phyloP scores from a whole-genome alignment of 2,888 invertebrate genomes.

The Cryptophagus acutangulus region DNA sequence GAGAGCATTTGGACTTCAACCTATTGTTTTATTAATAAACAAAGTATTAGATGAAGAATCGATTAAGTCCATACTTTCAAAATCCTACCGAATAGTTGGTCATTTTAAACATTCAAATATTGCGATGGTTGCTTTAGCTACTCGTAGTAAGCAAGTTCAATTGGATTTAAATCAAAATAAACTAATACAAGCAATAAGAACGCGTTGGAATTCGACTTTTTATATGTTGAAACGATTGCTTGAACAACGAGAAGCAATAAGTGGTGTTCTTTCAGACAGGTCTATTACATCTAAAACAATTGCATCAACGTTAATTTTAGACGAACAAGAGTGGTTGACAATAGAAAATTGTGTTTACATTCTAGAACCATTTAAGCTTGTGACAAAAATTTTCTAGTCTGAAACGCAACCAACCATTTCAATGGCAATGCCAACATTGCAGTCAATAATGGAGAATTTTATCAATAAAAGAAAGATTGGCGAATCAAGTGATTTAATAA shows the following conservation, averaged over 20 bases:
- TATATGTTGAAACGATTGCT: slow-evolving; percentile 21
- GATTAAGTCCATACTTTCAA: slow-evolving; percentile 15
- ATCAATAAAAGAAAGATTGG: not conserved
- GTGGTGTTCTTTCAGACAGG: slow-evolving; percentile 18
- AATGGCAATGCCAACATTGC: slow-evolving; percentile 10
- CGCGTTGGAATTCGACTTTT: slow-evolving; percentile 24
- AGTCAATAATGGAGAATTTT: slow-evolving; percentile 11
- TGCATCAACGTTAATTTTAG: slow-evolving; percentile 10
- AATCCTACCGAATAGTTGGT: slow-evolving; percentile 22
- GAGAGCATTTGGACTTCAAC: too few relatives aligned
- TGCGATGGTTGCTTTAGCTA: slow-evolving; percentile 17
- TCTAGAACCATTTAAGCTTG: slow-evolving; percentile 14
- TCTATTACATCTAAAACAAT: slow-evolving; percentile 14
- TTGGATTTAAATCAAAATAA: slow-evolving; percentile 16
- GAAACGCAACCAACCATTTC: slow-evolving; percentile 13
- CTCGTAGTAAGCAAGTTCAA: slow-evolving; percentile 14
- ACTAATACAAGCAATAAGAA: slow-evolving; percentile 19
- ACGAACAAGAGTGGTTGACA: slow-evolving; percentile 13
- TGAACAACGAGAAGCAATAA: slow-evolving; percentile 23
- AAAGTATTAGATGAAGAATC: slow-evolving; percentile 14
- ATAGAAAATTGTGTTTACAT: slow-evolving; percentile 8
- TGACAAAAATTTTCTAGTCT: slow-evolving; percentile 7
- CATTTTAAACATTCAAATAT: slow-evolving; percentile 28
- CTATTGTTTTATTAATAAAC: too few relatives aligned
- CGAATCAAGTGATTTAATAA: too few relatives aligned